phyloP scores from a whole-genome alignment of 1,140 invertebrate species.

The Brachionus rubens region DNA sequence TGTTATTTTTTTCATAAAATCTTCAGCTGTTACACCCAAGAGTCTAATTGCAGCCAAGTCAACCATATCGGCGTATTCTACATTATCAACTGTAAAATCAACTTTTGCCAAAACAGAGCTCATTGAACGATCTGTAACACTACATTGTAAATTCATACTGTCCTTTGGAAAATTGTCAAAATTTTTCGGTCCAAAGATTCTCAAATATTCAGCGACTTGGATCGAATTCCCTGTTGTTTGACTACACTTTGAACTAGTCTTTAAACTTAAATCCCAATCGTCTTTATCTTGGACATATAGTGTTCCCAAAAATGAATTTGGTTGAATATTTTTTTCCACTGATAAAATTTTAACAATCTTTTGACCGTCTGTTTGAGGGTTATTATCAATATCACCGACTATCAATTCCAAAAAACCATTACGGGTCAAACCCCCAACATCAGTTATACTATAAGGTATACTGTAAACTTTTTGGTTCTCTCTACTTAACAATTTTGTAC shows the following conservation, averaged over 20 bases:
- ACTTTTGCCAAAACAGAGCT: constrained; percentile 12
- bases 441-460: neutral
- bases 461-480: neutral
- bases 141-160: constrained; percentile 10
- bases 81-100: constrained; percentile 36
- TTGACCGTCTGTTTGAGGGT: neutral
- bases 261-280: constrained; percentile 18
- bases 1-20: constrained; percentile 5
- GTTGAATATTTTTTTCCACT: constrained; percentile 18
- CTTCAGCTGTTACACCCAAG: neutral
- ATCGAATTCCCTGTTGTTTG: neutral
- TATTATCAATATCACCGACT: constrained; percentile 30
- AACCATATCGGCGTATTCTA: constrained; percentile 20
- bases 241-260: neutral
- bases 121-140: neutral
- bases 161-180: constrained; percentile 11
- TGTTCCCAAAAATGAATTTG: neutral
- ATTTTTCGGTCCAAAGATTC: neutral
- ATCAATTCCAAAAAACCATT: neutral
- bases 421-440: neutral
- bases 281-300: constrained; percentile 39
- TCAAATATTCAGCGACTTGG: neutral
- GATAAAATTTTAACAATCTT: constrained; percentile 28
- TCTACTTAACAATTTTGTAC: neutral
- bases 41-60: constrained; percentile 4